These are phyloP conservation scores for Pseudois nayaur DNA, from an alignment of 2,113 vertebrate genomes.

Conservation along the genomic window DNA sequence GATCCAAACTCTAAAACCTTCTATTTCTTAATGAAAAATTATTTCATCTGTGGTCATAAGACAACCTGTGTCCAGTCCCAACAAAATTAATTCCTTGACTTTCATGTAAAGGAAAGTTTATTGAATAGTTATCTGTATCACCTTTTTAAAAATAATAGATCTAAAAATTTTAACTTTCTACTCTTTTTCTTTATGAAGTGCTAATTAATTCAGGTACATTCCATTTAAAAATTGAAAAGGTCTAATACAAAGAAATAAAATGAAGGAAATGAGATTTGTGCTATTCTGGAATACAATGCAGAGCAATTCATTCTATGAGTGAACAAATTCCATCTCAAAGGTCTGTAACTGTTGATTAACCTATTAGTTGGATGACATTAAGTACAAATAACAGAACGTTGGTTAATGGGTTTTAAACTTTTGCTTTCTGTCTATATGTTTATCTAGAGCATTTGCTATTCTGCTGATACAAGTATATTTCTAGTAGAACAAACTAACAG, in stretches of 20 bases:
- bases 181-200: not conserved
- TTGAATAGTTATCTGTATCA: not conserved
- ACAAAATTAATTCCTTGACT: not conserved
- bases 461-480: not conserved
- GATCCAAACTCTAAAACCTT: not conserved
- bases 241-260: not conserved
- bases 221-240: not conserved
- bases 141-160: not conserved
- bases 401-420: not conserved
- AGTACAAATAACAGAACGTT: not conserved
- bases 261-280: not conserved
- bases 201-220: not conserved
- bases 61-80: not conserved
- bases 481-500: not conserved
- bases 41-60: not conserved
- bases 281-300: not conserved
- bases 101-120: not conserved
- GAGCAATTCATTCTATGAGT: not conserved
- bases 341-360: not conserved
- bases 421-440: not conserved
- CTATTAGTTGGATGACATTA: not conserved
- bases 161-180: not conserved
- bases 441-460: not conserved
- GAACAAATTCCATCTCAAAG: not conserved
- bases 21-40: not conserved